Evolutionary conservation across 2,113 vertebrate genomes (phyloP).

Genomic region (Corvus moneduloides): DNA sequence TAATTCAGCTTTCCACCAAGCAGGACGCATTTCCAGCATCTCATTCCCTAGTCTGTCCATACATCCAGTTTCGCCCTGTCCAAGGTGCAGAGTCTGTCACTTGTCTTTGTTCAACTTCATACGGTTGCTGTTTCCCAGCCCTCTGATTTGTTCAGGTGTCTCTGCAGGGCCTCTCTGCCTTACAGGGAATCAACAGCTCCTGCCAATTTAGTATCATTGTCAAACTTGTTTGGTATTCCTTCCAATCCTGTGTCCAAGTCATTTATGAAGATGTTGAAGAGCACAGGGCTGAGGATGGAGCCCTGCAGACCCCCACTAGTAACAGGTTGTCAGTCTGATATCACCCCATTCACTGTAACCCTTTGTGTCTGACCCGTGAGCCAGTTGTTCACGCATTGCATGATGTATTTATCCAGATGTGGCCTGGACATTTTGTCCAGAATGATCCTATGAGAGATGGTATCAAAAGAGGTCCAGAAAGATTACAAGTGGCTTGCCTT

Average conservation of each 20-base stretch:
- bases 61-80: not conserved
- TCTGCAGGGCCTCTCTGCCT: not conserved
- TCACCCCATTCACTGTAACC: not conserved
- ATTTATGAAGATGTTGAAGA: not conserved
- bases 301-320: not conserved
- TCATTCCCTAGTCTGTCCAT: not conserved
- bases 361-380: rapidly evolving
- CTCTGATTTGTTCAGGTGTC: not conserved
- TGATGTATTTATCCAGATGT: not conserved
- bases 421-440: not conserved
- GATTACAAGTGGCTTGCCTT: not conserved
- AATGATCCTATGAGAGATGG: not conserved
- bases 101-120: not conserved
- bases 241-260: not conserved
- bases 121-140: not conserved
- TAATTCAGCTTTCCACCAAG: not conserved
- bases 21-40: not conserved
- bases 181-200: not conserved
- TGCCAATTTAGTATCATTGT: not conserved
- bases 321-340: not conserved
- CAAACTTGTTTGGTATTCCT: not conserved
- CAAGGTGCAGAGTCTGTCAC: not conserved
- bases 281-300: not conserved
- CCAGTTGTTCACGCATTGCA: rapidly evolving
- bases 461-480: not conserved